Evolutionary conservation across 1,140 invertebrate species (phyloP), one percentile per base, ranked within the genome.

Genomic region (Rhopalosiphum maidis): DNA sequence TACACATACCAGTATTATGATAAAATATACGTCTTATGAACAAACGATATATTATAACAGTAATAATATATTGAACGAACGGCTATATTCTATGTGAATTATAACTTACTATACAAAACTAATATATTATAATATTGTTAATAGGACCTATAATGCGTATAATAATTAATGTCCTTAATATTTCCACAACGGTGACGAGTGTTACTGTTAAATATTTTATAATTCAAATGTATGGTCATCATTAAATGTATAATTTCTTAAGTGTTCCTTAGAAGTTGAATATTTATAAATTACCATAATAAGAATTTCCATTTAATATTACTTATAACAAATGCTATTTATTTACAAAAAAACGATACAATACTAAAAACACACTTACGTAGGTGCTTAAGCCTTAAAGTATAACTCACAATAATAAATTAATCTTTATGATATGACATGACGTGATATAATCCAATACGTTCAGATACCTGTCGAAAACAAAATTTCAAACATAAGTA

Each of bases 1-100:
- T 55, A 55, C n/a, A 55, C 51, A 37, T 89, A 89, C 51, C 87
- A 89, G 87, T 89, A 89, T 89, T 89, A 89, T 18, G n/a, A 55
- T 21, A n/a, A 48, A 48, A 48, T n/a, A n/a, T n/a, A 68, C 60
- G 11, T 68, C 55, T 60, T 60, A 60, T 11, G n/a, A n/a, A 68
- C 60, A 11, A 68, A 68, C 4, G 18, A 68, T 68, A n/a, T 68
- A 11, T 35, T 88, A 51, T 35, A 51, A 51, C 8, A 21, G n/a
- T n/a, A n/a, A n/a, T 35, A 11, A 35, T 35, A 18, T 51, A 35
- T 35, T 5, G 9, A 46, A 87, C 9, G 43, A n/a, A 87, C 11
- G 85, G 43, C 43, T 21, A 9, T 11, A 21, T 87, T 48, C 18
- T 37, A 82, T 22, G 11, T 37, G 23, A 18, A 87, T 18, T 30